Base-by-base conservation (phyloP, 2,113 vertebrate genomes). In the Heterochromis multidens region DNA sequence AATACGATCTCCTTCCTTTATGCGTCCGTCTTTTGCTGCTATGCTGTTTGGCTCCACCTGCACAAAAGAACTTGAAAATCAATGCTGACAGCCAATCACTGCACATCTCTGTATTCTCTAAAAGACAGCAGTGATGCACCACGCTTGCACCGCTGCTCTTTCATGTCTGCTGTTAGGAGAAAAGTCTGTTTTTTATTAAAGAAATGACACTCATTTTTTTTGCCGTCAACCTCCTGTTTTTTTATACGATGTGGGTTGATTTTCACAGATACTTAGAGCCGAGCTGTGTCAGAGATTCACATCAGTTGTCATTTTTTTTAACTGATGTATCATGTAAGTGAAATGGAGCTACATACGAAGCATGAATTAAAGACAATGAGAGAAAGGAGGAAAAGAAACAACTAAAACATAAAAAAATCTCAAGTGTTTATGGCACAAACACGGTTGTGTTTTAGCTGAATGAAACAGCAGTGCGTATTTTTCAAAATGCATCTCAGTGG, bases 1-100 rank as follows among this genome's bases (percentile, higher is more conserved):
- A 94, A 99, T 99, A 17, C 97, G 96, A 90, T 99, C 98, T 80
- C 98, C 98, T 91, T 99, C 97, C 80, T 96, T 96, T 91, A 99
- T 99, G 62, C 97, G 97, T 13, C 98, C 98, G 1, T 99, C 98
- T 95, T 95, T 96, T 58, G 97, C 98, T 59, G 98, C 98, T 70
- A 99, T 97, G 90, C 98, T 98, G 85, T 99, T 97, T 5, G 97
- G 97, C 91, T 97, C 98, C 88, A 99, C 96, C 98, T 99, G 92
- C 62, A 89, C 43, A 77, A 77, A 84, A 87, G 13, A 70, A 77
- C 7, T 59, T 67, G 59, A 43, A 85, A 85, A 84, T 89, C 56
- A 83, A 12, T 40, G n/a, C n/a, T 84, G 79, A 81, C 61, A 78
- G 63, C 14, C 6, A 23, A 43, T 62, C 84, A 83, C 58, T 59